Evolutionary conservation across 2,113 vertebrate genomes (phyloP).

Genomic region (Sphyrna mokarran): DNA sequence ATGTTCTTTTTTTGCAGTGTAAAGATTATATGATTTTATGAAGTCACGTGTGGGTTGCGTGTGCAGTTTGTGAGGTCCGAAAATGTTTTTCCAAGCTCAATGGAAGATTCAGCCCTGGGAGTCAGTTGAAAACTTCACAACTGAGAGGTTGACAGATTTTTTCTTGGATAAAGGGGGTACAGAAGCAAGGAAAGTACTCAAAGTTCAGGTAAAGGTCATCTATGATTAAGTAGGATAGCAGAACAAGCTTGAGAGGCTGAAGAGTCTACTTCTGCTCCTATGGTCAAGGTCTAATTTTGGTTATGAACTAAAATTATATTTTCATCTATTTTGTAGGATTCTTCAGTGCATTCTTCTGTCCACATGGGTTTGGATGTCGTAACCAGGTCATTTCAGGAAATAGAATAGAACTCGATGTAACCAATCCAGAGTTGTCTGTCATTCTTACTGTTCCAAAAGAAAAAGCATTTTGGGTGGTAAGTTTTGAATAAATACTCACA

Average conservation of each 20-base stretch:
- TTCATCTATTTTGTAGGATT: constrained; percentile 54
- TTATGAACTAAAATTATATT: background rate
- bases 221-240: background rate
- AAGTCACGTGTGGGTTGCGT: too few species aligned
- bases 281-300: background rate
- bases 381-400: constrained; percentile 62
- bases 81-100: too few species aligned
- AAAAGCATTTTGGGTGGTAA: constrained; percentile 71
- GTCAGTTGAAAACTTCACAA: too few species aligned
- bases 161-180: too few species aligned
- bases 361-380: constrained; percentile 72
- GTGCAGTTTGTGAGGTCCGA: too few species aligned
- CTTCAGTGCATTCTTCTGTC: constrained; percentile 77
- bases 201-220: background rate
- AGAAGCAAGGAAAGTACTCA: too few species aligned
- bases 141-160: too few species aligned
- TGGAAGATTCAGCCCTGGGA: too few species aligned
- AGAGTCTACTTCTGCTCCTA: background rate
- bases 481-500: constrained; percentile 42
- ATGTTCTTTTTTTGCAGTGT: too few species aligned
- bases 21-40: too few species aligned
- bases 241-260: background rate
- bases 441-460: constrained; percentile 65
- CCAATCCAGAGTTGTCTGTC: constrained; percentile 55
- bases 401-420: constrained; percentile 65